Conservation (phyloP, 1,140 invertebrate genomes). For the Micrasema minimum region DNA sequence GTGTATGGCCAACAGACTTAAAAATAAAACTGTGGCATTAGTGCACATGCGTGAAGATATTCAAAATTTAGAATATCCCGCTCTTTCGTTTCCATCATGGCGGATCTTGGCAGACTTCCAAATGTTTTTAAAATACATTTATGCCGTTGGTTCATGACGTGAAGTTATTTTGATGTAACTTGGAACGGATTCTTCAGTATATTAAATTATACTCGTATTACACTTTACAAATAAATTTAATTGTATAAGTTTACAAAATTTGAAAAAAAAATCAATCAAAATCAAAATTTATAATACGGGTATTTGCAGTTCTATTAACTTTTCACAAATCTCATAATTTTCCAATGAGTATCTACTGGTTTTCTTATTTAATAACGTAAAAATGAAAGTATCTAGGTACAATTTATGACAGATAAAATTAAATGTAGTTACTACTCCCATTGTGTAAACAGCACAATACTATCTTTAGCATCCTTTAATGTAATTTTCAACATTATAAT, state of each 20-base stretch:
- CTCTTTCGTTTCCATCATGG: constrained; percentile 18
- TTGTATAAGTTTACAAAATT: too few species aligned
- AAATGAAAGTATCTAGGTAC: too few species aligned
- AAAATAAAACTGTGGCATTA: neutral
- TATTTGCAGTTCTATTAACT: neutral
- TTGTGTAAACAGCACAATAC: too few species aligned
- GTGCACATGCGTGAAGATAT: constrained; percentile 28
- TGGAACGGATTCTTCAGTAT: neutral
- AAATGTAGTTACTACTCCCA: too few species aligned
- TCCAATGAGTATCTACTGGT: too few species aligned
- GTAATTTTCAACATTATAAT: too few species aligned
- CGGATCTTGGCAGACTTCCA: constrained; percentile 1
- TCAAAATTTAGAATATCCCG: constrained; percentile 26
- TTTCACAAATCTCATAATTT: neutral
- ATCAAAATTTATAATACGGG: neutral
- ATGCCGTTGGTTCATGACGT: neutral
- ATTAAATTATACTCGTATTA: constrained; percentile 18
- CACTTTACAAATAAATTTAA: too few species aligned
- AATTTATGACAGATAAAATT: too few species aligned
- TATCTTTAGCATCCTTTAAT: too few species aligned
- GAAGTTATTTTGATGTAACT: constrained; percentile 13
- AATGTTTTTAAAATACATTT: constrained; percentile 27
- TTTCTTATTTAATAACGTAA: too few species aligned
- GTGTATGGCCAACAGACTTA: too few species aligned
- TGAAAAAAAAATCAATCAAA: neutral